Conservation (phyloP, 2,888 invertebrate genomes). For the Metopia argyrocephala region DNA sequence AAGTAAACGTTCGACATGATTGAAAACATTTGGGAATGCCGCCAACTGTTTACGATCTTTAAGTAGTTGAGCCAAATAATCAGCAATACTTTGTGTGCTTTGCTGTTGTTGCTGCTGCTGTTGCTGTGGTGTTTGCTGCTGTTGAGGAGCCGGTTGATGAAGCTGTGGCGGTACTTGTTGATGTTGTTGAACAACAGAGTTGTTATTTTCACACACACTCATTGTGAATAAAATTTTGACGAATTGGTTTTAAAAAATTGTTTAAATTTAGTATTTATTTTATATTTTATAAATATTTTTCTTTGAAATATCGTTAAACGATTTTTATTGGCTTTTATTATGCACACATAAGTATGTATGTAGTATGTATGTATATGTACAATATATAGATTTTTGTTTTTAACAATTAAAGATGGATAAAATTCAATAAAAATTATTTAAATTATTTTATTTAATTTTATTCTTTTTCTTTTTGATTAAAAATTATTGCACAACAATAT, state of each 20-base stretch:
- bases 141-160: constrained; percentile 77
- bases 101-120: constrained; percentile 77
- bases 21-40: constrained; percentile 99
- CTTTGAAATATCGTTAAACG: constrained; percentile 39
- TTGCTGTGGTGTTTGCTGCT: constrained; percentile 67
- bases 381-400: no score
- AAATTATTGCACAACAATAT: neutral
- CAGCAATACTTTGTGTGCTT: constrained; percentile 97
- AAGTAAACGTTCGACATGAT: constrained; percentile 98
- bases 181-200: constrained; percentile 78
- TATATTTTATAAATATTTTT: neutral
- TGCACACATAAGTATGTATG: no score
- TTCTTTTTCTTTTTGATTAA: neutral
- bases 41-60: constrained; percentile 99
- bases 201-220: constrained; percentile 78
- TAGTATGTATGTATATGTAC: no score
- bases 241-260: constrained; percentile 2
- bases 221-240: constrained; percentile 71
- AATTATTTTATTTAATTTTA: no score
- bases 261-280: neutral
- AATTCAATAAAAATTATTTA: no score
- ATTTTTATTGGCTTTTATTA: neutral
- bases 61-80: constrained; percentile 99
- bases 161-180: constrained; percentile 68
- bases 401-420: no score